Base-by-base conservation (phyloP, 2,797 vertebrate genomes). In the Fringilla coelebs region DNA sequence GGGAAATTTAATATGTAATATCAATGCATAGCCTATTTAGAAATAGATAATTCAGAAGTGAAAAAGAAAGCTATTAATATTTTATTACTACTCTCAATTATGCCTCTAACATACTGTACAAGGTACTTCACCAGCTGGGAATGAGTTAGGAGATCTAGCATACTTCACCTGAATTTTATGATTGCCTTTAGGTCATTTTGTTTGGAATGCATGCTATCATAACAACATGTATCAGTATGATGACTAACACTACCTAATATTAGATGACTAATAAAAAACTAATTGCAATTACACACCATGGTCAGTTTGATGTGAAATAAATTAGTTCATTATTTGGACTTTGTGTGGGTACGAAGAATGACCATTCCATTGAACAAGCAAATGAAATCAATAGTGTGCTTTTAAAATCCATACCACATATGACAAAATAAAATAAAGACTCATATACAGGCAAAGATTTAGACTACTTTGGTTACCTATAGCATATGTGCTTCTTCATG, bases 11-110 rank as follows among this genome's bases (percentile, higher is more conserved):
- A 76, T 66, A 83, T 41, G 62, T 28, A 72, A 65, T 85, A 81
- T 20, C 67, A 87, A 60, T 41, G 19, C 36, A 41, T 15, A 75
- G 38, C 28, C 62, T 85, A 85, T 87, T 91, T 88, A 92, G 77
- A 95, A 92, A 79, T 81, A 55, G 74, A 81, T 54, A 92, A 31
- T 89, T 87, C 73, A 76, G 73, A 90, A 93, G 49, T 49, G 24
- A 89, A 95, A 85, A 85, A 9, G n/a, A 93, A 91, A 94, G 71
- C 73, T 91, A 82, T 91, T 87, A 93, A 61, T 93, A 88, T 73
- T 88, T 93, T 86, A 95, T 91, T 94, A 66, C 4, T 66, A 29
- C 43, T 76, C 48, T 91, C 13, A 6, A 58, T 91, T 83, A 78
- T 46, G 34, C 18, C 8, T 85, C 16, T 77, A 91, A 90, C 32